A percentile compares a stretch with the other conserved stretches of the same genome.
phyloP scores from a whole-genome alignment of 2,113 vertebrate genomes.

The Pterocles burchelli region DNA sequence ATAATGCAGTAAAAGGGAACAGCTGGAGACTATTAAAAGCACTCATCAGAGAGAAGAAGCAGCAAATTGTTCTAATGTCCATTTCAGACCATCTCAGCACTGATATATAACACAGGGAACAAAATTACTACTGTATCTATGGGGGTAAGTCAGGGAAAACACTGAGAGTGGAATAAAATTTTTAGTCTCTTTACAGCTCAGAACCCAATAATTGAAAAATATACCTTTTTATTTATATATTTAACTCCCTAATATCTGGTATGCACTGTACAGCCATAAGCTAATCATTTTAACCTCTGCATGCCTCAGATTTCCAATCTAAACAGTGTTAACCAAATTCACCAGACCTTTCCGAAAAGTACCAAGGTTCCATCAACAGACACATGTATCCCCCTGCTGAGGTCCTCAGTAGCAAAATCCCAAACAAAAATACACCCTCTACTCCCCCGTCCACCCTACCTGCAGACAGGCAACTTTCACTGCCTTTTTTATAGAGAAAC shows the following conservation, averaged over 20 bases:
- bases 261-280: not conserved
- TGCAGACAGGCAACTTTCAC: not conserved
- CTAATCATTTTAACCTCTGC: not conserved
- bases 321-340: not conserved
- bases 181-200: not conserved
- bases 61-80: not conserved
- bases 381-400: not conserved
- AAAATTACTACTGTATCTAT: not conserved
- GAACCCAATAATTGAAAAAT: not conserved
- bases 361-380: not conserved
- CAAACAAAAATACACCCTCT: not conserved
- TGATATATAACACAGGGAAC: accelerated
- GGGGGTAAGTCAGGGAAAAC: not conserved
- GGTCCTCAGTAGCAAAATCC: not conserved
- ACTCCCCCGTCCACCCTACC: not conserved
- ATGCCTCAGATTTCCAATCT: not conserved
- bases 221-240: not conserved
- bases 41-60: slow-evolving; percentile 42
- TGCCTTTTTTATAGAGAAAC: not conserved
- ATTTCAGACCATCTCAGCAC: not conserved
- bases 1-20: slow-evolving; percentile 31
- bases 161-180: not conserved
- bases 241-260: not conserved
- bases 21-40: slow-evolving; percentile 56
- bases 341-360: not conserved